phyloP scores from a whole-genome alignment of 2,797 vertebrate species.

The Megalops cyprinoides region DNA sequence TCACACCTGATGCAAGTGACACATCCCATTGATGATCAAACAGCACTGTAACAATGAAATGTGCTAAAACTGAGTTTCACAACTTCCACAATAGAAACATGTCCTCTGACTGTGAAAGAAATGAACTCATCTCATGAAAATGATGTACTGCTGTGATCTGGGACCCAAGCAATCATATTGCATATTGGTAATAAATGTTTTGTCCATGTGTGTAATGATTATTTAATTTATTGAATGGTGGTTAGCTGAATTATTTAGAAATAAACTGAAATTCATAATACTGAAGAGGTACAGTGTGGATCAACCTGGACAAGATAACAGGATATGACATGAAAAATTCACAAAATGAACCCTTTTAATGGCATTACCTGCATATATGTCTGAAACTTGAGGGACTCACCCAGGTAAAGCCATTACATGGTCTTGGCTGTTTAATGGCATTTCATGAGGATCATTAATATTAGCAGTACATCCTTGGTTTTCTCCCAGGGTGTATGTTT shows the following conservation, averaged over 20 bases:
- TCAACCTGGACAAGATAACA: neutral
- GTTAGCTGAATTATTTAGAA: too few relatives aligned
- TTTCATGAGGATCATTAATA: constrained; percentile 14
- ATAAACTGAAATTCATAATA: too few relatives aligned
- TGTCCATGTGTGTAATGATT: neutral
- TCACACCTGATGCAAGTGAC: neutral
- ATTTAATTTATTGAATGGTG: neutral
- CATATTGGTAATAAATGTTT: neutral
- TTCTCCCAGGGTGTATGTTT: neutral
- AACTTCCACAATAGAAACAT: neutral
- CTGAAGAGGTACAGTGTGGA: neutral
- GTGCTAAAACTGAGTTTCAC: neutral
- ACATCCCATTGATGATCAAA: too few relatives aligned
- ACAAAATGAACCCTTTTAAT: neutral
- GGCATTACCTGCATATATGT: neutral
- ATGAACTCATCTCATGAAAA: too few relatives aligned
- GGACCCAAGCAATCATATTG: neutral
- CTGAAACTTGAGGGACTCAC: neutral
- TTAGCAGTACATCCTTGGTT: constrained; percentile 2
- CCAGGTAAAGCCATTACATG: constrained; percentile 11
- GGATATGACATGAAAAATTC: neutral
- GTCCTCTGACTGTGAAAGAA: neutral
- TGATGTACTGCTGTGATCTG: neutral
- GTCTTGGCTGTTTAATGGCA: neutral
- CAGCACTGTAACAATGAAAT: neutral